Percentiles rank a stretch among this genome's conserved stretches.
Evolutionary conservation across 2,888 invertebrate genomes (phyloP).

Genomic region (Tetanocera ferruginea): DNA sequence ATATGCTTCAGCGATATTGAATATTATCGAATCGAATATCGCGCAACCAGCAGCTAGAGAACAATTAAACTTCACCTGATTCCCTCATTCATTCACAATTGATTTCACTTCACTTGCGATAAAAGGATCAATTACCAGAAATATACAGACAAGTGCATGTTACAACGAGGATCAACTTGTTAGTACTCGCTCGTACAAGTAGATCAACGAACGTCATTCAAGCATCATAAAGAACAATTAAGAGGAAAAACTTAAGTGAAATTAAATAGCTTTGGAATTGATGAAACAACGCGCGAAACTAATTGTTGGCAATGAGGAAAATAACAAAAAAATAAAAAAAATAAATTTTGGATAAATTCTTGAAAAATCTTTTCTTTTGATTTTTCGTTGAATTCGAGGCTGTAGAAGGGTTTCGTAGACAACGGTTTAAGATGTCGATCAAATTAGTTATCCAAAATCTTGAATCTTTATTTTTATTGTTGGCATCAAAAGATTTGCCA

Average conservation of each 20-base stretch:
- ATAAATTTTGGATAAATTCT: background rate
- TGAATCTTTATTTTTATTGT: background rate
- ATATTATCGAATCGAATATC: background rate
- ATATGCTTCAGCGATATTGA: slow-evolving; percentile 23
- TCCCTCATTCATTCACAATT: slow-evolving; percentile 43
- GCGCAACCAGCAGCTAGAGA: slow-evolving; percentile 8
- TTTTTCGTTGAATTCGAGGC: too few relatives aligned
- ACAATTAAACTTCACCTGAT: slow-evolving; percentile 38
- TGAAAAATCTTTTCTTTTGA: background rate
- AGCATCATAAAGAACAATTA: slow-evolving; percentile 11
- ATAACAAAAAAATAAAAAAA: background rate
- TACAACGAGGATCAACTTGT: slow-evolving; percentile 6
- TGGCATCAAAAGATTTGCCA: background rate
- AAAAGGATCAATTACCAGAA: slow-evolving; percentile 48
- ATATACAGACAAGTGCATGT: slow-evolving; percentile 37
- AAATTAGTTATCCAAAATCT: background rate
- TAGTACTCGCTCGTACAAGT: background rate
- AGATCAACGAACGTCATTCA: background rate
- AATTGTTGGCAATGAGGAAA: background rate
- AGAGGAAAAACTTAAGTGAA: slow-evolving; percentile 8
- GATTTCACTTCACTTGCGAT: slow-evolving; percentile 45
- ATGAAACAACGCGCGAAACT: slow-evolving; percentile 32
- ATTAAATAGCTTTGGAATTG: slow-evolving; percentile 18
- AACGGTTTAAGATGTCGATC: background rate
- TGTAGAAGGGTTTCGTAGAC: slow-evolving; percentile 8